Evolutionary conservation across 2,888 invertebrate genomes (phyloP).

Genomic region (Argyra leucocephala): DNA sequence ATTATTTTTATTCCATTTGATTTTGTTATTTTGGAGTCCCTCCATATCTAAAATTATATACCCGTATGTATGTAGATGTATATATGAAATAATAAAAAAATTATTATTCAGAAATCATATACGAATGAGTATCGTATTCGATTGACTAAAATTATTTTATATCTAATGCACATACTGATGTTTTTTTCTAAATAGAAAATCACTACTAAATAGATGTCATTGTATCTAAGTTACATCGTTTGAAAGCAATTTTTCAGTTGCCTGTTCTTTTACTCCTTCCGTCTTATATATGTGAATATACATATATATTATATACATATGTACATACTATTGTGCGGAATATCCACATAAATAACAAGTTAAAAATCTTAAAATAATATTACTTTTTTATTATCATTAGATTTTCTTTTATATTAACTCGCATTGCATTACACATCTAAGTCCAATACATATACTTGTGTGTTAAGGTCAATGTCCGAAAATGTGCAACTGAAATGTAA

Average conservation of each 20-base stretch:
- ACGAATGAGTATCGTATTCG: not conserved
- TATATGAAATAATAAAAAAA: not conserved
- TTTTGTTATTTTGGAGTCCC: too few species aligned
- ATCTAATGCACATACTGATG: not conserved
- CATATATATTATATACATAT: too few species aligned
- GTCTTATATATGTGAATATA: too few species aligned
- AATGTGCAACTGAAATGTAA: too few species aligned
- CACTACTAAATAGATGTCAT: not conserved
- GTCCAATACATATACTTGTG: too few species aligned
- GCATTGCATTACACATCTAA: too few species aligned
- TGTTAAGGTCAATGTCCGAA: too few species aligned
- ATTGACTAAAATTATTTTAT: not conserved
- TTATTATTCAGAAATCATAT: conserved; percentile 1
- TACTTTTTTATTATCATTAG: conserved; percentile 6
- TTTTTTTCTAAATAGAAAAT: not conserved
- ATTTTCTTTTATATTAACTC: conserved; percentile 4
- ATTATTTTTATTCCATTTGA: too few species aligned
- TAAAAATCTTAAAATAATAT: not conserved
- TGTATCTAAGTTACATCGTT: not conserved
- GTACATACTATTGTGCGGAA: too few species aligned
- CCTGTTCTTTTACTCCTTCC: not conserved
- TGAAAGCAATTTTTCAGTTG: not conserved
- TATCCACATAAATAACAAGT: not conserved
- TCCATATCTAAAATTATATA: too few species aligned
- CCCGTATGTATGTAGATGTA: too few species aligned